These are phyloP conservation scores for Sarcophaga carnaria DNA, from an alignment of 2,888 invertebrate genomes.

Conservation along the genomic window DNA sequence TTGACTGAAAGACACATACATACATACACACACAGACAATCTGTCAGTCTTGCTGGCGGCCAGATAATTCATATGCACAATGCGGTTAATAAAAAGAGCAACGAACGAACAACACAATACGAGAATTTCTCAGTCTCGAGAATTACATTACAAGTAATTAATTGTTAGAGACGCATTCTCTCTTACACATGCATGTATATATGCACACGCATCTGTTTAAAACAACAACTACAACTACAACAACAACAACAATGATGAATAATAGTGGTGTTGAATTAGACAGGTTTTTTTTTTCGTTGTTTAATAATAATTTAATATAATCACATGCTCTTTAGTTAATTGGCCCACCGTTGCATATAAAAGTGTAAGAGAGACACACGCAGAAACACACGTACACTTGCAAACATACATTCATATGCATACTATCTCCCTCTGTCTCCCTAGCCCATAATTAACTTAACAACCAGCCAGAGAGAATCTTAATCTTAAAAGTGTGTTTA, in stretches of 20 bases:
- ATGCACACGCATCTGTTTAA: neutral
- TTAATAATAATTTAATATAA: slow-evolving; percentile 22
- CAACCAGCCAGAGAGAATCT: slow-evolving; percentile 1
- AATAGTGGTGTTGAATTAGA: slow-evolving; percentile 19
- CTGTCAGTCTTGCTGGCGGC: slow-evolving; percentile 3
- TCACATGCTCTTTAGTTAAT: slow-evolving; percentile 40
- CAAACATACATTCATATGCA: neutral
- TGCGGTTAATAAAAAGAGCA: neutral
- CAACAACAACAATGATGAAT: neutral
- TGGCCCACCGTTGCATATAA: slow-evolving; percentile 35
- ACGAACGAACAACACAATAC: neutral
- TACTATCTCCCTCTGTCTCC: neutral
- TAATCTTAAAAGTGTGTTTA: neutral
- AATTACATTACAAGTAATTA: slow-evolving; percentile 33
- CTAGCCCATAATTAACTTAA: slow-evolving; percentile 17
- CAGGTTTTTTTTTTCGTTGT: neutral
- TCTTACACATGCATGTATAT: neutral
- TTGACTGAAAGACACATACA: neutral
- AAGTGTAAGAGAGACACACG: neutral
- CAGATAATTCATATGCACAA: slow-evolving; percentile 27
- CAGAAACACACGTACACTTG: neutral
- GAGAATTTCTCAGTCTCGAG: neutral
- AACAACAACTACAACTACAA: neutral
- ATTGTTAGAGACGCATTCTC: neutral
- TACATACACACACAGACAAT: no score